Evolutionary conservation across 2,797 vertebrate species (phyloP), one percentile per base, ranked within the genome.

Genomic region (Sphenodon punctatus): DNA sequence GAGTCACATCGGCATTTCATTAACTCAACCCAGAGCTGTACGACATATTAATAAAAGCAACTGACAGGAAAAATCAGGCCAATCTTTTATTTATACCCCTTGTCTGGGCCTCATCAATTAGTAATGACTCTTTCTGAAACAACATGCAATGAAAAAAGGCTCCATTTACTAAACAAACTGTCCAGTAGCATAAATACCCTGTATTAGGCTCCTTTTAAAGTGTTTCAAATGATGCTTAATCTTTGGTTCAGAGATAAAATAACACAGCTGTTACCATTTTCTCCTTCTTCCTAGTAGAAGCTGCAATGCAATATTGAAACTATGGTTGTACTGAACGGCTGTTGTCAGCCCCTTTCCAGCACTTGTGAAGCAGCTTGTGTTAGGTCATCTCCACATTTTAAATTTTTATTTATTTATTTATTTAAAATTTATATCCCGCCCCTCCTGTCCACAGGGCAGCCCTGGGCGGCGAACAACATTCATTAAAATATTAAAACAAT

Each of bases 81-180:
- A 67, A 80, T 67, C 32, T 61, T 19, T 59, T 83, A 51, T 78
- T 92, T 91, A 87, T 9, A 45, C 36, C 69, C 55, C 75, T 60
- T n/a, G 45, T 73, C 36, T 51, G 10, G 10, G 64, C 4, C 30
- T 86, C 19, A 0, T 65, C 63, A 53, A 73, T 89, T 72, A 77
- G 38, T 67, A 65, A 34, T 58, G 64, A 60, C 12, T 89, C 49
- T 74, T 82, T 51, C n/a, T 38, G 23, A 20, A 78, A 70, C 42
- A 48, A 32, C 42, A 9, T 25, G 71, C 88, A 32, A 2, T n/a
- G n/a, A 67, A 56, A 22, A 80, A 63, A 78, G 49, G 36, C 23
- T 43, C 64, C 43, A 68, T 32, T 83, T 80, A 79, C 70, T 88
- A 93, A 93, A 94, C 88, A 88, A 92, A 89, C 42, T 84, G 39